Evolutionary conservation across 2,888 invertebrate species (phyloP).

Genomic region (Ormyrus labotus): DNA sequence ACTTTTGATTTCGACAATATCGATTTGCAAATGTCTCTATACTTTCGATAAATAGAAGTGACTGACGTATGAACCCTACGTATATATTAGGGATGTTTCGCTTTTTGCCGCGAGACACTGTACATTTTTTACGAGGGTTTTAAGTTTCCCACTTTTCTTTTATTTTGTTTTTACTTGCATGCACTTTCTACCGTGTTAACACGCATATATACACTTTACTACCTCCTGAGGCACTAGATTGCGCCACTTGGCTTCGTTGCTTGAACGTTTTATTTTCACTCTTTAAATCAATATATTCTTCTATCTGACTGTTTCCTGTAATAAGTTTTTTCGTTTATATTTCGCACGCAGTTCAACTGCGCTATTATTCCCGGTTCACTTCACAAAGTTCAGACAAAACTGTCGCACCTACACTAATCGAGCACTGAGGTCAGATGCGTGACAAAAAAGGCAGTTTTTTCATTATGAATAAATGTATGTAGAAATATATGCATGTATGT

Average conservation of each 20-base stretch:
- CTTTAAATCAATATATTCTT: constrained; percentile 52
- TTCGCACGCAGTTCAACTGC: constrained; percentile 56
- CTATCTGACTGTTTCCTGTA: constrained; percentile 23
- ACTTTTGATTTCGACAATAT: constrained; percentile 55
- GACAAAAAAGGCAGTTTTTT: constrained; percentile 57
- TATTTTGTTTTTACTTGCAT: constrained; percentile 60
- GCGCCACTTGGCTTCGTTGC: constrained; percentile 61
- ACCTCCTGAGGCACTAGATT: constrained; percentile 61
- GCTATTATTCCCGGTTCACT: constrained; percentile 42
- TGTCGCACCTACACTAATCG: constrained; percentile 56
- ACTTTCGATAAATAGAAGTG: constrained; percentile 57
- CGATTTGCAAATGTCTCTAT: constrained; percentile 50
- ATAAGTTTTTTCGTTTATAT: constrained; percentile 42
- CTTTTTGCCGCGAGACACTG: constrained; percentile 45
- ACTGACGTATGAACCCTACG: constrained; percentile 49
- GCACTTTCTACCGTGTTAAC: constrained; percentile 46
- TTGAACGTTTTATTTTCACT: constrained; percentile 55
- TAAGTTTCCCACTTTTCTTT: constrained; percentile 45
- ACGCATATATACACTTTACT: constrained; percentile 58
- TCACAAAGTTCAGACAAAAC: constrained; percentile 48
- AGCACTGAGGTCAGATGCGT: constrained; percentile 56
- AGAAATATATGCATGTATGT: constrained; percentile 47
- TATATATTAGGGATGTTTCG: constrained; percentile 42
- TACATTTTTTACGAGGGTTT: constrained; percentile 50
- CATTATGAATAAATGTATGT: constrained; percentile 49